phyloP scores from a whole-genome alignment of 2,797 vertebrate species.

The Ptychadena robeensis region DNA sequence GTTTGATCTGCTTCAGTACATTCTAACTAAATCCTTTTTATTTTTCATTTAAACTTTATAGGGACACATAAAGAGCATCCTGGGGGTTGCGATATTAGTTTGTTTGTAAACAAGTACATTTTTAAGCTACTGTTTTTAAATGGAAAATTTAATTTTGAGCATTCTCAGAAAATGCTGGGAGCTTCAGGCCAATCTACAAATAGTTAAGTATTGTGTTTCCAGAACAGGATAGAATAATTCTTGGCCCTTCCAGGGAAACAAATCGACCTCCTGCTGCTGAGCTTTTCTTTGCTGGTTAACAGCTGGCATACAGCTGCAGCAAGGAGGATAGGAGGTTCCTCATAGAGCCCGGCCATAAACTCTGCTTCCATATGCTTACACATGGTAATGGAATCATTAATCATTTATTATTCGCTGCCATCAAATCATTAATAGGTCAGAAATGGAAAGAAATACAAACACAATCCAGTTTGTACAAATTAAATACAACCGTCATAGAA shows the following conservation, averaged over 20 bases:
- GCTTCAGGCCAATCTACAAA: constrained; percentile 2
- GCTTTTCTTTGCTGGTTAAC: constrained; percentile 49
- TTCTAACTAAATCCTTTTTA: too few relatives aligned
- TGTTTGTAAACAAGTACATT: too few relatives aligned
- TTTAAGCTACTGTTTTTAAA: too few relatives aligned
- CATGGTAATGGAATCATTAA: constrained; percentile 27
- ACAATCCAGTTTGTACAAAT: background rate
- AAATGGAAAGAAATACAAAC: background rate
- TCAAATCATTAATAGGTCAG: constrained; percentile 26
- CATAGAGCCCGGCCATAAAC: constrained; percentile 5
- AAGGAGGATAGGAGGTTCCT: background rate
- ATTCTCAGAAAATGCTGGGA: too few relatives aligned
- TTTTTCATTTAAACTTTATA: too few relatives aligned
- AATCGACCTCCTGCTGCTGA: constrained; percentile 33
- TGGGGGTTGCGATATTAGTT: too few relatives aligned
- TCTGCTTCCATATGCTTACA: constrained; percentile 30
- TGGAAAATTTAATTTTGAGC: too few relatives aligned
- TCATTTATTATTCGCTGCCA: constrained; percentile 12
- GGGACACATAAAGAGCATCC: too few relatives aligned
- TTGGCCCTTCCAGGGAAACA: constrained; percentile 39
- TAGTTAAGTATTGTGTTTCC: constrained; percentile 28
- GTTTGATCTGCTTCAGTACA: too few relatives aligned
- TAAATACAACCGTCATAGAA: too few relatives aligned
- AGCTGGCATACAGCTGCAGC: constrained; percentile 58
- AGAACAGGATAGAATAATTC: constrained; percentile 30